phyloP scores from a whole-genome alignment of 2,888 invertebrate genomes.

The Leptinotarsa peninsularis region DNA sequence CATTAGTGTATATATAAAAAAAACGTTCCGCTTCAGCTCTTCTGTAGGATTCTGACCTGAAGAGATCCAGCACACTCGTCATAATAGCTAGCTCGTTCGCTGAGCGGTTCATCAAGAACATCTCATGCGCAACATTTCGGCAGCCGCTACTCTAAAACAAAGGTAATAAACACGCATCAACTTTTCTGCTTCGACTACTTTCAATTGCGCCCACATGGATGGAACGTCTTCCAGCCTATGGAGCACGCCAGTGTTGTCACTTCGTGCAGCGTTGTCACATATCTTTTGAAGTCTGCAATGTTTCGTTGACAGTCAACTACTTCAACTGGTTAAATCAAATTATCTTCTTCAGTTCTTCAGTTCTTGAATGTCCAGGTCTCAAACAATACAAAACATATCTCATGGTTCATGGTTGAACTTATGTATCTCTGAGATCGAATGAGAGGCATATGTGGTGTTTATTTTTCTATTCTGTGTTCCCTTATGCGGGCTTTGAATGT shows the following conservation, averaged over 20 bases:
- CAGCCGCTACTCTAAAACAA: slow-evolving; percentile 35
- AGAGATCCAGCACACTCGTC: background rate
- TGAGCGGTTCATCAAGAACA: slow-evolving; percentile 29
- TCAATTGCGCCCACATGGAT: slow-evolving; percentile 29
- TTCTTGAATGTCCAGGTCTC: too few species aligned
- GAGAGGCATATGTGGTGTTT: too few species aligned
- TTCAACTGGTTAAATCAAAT: too few species aligned
- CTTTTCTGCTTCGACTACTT: slow-evolving; percentile 33
- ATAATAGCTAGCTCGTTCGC: slow-evolving; percentile 12
- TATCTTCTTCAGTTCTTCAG: too few species aligned
- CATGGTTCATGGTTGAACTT: too few species aligned
- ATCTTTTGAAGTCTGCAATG: too few species aligned
- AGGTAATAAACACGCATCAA: slow-evolving; percentile 38
- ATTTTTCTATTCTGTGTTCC: too few species aligned
- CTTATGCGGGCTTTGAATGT: too few species aligned
- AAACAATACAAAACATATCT: too few species aligned
- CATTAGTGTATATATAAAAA: background rate
- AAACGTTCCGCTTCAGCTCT: background rate
- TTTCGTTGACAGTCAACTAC: too few species aligned
- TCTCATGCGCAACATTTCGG: slow-evolving; percentile 31
- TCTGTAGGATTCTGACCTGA: background rate
- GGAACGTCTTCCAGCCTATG: slow-evolving; percentile 11
- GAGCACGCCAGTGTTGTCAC: background rate
- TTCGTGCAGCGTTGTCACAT: background rate
- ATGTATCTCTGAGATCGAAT: too few species aligned